A percentile compares a stretch with the other conserved stretches of the same genome.
phyloP scores from a whole-genome alignment of 2,888 invertebrate species.

The Trichopoda pennipes region DNA sequence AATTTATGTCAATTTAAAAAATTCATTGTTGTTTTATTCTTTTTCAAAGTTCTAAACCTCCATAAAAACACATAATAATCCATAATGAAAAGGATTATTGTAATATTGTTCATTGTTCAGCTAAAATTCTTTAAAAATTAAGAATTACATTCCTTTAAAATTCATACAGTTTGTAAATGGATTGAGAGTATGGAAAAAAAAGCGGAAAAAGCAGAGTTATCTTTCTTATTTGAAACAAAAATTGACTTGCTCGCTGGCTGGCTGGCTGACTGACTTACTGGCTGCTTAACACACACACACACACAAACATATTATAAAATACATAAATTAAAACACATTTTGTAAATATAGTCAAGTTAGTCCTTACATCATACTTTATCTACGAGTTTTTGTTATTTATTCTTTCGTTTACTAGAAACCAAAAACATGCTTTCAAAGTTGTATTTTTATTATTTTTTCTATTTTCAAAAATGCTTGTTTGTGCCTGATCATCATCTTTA shows the following conservation, averaged over 20 bases:
- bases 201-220: conserved; percentile 36
- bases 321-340: conserved; percentile 24
- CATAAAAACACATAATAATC: too few species aligned
- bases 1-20: too few species aligned
- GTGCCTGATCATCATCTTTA: conserved; percentile 42
- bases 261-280: conserved; percentile 6
- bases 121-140: not conserved
- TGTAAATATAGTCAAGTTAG: not conserved
- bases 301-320: too few species aligned
- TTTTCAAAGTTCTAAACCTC: too few species aligned
- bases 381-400: not conserved
- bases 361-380: conserved; percentile 18
- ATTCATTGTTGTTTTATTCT: too few species aligned
- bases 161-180: conserved; percentile 3
- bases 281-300: conserved; percentile 8
- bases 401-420: not conserved
- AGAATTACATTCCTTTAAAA: conserved; percentile 14
- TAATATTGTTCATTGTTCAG: not conserved
- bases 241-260: conserved; percentile 29
- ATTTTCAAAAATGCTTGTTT: conserved; percentile 15
- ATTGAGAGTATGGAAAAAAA: not conserved
- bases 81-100: too few species aligned
- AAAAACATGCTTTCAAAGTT: conserved; percentile 19
- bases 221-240: conserved; percentile 3
- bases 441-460: not conserved